A percentile compares a stretch with the other conserved stretches of the same genome.
Evolutionary conservation across 1,140 invertebrate genomes (phyloP).

Genomic region (Hyles euphorbiae): DNA sequence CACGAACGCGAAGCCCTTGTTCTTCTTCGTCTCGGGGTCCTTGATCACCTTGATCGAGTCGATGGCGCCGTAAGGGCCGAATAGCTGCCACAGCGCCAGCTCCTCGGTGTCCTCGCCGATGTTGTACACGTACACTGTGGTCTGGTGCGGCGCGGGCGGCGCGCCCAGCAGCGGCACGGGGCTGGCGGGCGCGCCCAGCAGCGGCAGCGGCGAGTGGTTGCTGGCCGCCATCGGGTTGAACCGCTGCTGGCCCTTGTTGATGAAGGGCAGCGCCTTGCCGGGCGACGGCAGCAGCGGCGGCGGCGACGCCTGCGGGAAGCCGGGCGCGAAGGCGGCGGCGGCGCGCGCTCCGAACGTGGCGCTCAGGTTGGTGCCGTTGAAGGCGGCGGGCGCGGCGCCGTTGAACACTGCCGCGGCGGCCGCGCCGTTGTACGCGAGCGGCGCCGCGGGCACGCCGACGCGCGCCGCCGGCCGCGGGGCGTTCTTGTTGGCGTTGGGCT

Average conservation of each 20-base stretch:
- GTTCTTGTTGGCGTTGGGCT: constrained; percentile 61
- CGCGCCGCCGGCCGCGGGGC: constrained; percentile 42
- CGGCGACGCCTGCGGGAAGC: constrained; percentile 61
- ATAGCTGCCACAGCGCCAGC: constrained; percentile 98
- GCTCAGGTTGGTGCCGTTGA: constrained; percentile 57
- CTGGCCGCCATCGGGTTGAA: constrained; percentile 71
- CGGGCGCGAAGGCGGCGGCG: constrained; percentile 48
- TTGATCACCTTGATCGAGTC: constrained; percentile 99
- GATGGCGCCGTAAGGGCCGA: constrained; percentile 99
- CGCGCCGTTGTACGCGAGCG: constrained; percentile 52
- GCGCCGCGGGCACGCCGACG: constrained; percentile 35
- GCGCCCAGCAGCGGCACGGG: constrained; percentile 57
- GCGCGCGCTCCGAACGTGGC: constrained; percentile 55
- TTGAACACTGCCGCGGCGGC: constrained; percentile 48
- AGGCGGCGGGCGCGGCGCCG: constrained; percentile 42
- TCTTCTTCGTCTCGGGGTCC: constrained; percentile 98
- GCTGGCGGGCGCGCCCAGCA: constrained; percentile 63
- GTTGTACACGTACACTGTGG: constrained; percentile 90
- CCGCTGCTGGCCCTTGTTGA: constrained; percentile 72
- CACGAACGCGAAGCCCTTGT: constrained; percentile 99
- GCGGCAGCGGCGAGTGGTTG: constrained; percentile 60
- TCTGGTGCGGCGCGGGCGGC: constrained; percentile 59
- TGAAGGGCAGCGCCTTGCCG: constrained; percentile 70
- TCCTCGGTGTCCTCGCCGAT: constrained; percentile 98
- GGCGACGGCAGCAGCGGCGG: constrained; percentile 67